Evolutionary conservation across 30 jellyfish, hydroid and myxozoan species (phyloP).

Genomic region (Aurelia aurita complex sp. Pacific): DNA sequence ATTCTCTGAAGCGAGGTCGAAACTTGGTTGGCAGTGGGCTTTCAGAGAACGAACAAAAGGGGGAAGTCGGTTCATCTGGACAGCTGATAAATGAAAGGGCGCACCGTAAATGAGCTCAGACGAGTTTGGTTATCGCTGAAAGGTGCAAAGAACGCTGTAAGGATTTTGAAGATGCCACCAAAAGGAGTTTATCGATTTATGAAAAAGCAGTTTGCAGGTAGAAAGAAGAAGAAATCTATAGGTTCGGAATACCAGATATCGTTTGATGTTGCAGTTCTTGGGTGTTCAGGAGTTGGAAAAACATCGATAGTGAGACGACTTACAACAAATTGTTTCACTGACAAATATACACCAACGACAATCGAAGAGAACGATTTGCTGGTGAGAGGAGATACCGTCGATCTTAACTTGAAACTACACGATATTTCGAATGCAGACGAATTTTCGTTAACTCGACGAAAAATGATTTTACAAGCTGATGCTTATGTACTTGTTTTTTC

Average conservation of each 20-base stretch:
- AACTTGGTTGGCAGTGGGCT: too few relatives aligned
- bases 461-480: slow-evolving; percentile 31
- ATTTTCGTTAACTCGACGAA: slow-evolving; percentile 16
- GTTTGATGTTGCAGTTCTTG: slow-evolving; percentile 45
- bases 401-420: slow-evolving; percentile 11
- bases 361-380: slow-evolving; percentile 4
- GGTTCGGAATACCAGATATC: background rate
- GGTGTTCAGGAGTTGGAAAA: slow-evolving; percentile 56
- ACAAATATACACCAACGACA: slow-evolving; percentile 3
- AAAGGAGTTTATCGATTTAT: slow-evolving; percentile 5
- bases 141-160: too few relatives aligned
- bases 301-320: slow-evolving; percentile 46
- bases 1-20: too few relatives aligned
- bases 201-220: background rate
- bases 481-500: slow-evolving; percentile 53
- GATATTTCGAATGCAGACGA: slow-evolving; percentile 34
- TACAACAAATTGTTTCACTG: background rate
- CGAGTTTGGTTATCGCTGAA: too few relatives aligned
- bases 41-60: too few relatives aligned
- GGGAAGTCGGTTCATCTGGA: too few relatives aligned
- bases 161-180: background rate
- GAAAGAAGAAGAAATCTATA: slow-evolving; percentile 1
- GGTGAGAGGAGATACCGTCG: slow-evolving; percentile 10
- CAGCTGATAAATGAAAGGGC: too few relatives aligned
- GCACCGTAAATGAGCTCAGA: too few relatives aligned